Conservation (phyloP, 2,888 invertebrate species). For the Dryobotodes eremita region DNA sequence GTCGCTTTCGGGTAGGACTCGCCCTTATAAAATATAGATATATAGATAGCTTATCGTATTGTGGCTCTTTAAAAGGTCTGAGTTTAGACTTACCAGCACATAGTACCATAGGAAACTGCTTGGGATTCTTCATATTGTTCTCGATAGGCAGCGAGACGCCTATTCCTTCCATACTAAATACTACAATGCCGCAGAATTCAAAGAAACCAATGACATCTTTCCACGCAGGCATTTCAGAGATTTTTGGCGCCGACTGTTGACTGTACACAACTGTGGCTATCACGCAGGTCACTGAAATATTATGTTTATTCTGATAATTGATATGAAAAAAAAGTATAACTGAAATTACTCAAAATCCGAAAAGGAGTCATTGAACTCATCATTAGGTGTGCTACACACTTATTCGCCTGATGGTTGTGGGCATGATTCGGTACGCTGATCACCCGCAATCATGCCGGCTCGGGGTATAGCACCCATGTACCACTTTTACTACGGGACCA, state of each 20-base stretch:
- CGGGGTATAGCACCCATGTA: neutral
- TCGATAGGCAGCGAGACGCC: constrained; percentile 87
- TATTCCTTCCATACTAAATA: constrained; percentile 91
- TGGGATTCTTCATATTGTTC: constrained; percentile 86
- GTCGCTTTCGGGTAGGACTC: neutral
- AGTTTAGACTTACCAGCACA: constrained; percentile 76
- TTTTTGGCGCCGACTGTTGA: constrained; percentile 73
- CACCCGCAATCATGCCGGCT: neutral
- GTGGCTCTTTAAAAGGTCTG: too few relatives aligned
- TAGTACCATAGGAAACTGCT: constrained; percentile 79
- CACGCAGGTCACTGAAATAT: constrained; percentile 83
- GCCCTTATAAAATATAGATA: neutral
- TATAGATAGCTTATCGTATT: too few relatives aligned
- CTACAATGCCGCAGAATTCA: constrained; percentile 91
- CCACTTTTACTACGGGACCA: neutral
- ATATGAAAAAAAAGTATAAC: neutral
- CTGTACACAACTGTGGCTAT: constrained; percentile 84
- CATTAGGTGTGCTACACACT: neutral
- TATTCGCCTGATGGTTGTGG: neutral
- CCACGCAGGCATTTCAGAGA: constrained; percentile 80
- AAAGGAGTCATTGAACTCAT: neutral
- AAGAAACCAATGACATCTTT: constrained; percentile 82
- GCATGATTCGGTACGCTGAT: neutral
- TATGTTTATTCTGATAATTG: neutral
- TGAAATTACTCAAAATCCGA: neutral